A percentile compares a stretch with the other conserved stretches of the same genome.
phyloP scores from a whole-genome alignment of 2,888 invertebrate species.

The Agonopterix heracliana region DNA sequence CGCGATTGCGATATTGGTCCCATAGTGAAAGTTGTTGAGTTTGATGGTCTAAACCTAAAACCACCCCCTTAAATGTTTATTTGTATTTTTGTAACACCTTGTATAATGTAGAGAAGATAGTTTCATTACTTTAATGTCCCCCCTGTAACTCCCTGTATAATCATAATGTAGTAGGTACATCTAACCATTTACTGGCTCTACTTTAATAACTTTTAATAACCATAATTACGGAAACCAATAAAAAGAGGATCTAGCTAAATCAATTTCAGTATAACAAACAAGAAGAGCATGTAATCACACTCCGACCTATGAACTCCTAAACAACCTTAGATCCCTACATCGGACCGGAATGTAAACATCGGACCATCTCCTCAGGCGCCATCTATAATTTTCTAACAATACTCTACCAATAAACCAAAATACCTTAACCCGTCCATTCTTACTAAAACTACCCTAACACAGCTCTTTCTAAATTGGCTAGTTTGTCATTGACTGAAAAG shows the following conservation, averaged over 20 bases:
- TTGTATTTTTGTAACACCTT: no score
- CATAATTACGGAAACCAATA: no score
- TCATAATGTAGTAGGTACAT: no score
- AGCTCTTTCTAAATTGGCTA: background rate
- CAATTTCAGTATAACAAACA: constrained; percentile 60
- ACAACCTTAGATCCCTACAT: constrained; percentile 59
- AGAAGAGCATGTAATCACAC: constrained; percentile 64
- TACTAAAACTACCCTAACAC: background rate
- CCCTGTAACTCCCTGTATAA: no score
- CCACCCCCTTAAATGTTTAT: no score
- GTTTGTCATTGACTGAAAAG: background rate
- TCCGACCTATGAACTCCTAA: constrained; percentile 63
- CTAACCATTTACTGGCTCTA: no score
- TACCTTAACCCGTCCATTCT: constrained; percentile 24
- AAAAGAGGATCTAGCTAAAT: constrained; percentile 31
- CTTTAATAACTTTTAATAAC: no score
- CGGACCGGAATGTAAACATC: constrained; percentile 71
- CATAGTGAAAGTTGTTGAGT: no score
- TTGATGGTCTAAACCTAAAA: no score
- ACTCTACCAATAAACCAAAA: constrained; percentile 49
- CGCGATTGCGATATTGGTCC: no score
- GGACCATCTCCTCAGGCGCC: constrained; percentile 69
- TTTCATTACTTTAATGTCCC: no score
- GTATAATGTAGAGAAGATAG: no score
- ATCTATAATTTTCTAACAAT: constrained; percentile 74